A percentile compares a stretch with the other conserved stretches of the same genome.
phyloP scores from a whole-genome alignment of 2,113 vertebrate species.

The Orycteropus afer region DNA sequence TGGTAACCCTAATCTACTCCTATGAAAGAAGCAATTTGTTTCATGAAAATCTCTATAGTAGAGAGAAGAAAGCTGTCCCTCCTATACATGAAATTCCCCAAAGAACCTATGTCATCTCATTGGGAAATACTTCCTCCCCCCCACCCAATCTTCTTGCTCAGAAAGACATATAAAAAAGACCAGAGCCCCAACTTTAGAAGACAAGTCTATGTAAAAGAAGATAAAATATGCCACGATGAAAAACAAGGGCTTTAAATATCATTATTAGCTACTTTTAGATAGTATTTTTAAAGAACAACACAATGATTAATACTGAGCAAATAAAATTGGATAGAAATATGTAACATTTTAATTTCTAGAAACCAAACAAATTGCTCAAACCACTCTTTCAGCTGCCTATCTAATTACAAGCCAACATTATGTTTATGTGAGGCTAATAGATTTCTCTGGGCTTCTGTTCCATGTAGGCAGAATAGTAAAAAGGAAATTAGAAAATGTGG shows the following conservation, averaged over 20 bases:
- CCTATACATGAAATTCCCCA: neutral
- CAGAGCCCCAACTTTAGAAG: neutral
- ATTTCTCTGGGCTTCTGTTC: neutral
- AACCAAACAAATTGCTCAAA: neutral
- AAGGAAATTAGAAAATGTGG: neutral
- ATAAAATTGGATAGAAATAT: neutral
- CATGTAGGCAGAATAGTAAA: neutral
- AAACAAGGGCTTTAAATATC: neutral
- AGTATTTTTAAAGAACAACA: slow-evolving; percentile 5
- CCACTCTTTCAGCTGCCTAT: neutral
- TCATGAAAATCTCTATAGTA: slow-evolving; percentile 32
- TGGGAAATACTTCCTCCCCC: neutral
- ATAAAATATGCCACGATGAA: neutral
- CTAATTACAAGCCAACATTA: neutral
- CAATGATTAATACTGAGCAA: neutral
- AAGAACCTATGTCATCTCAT: neutral
- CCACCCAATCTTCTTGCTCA: neutral
- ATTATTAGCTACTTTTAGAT: neutral
- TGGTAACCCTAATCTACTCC: neutral
- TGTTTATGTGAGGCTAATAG: slow-evolving; percentile 5
- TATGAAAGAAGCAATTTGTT: slow-evolving; percentile 43
- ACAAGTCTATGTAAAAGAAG: neutral
- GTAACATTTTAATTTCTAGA: slow-evolving; percentile 31
- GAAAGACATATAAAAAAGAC: neutral
- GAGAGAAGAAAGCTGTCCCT: neutral